Conservation (phyloP, 92 coral and sea anemone species). For the Zoanthus sociatus region DNA sequence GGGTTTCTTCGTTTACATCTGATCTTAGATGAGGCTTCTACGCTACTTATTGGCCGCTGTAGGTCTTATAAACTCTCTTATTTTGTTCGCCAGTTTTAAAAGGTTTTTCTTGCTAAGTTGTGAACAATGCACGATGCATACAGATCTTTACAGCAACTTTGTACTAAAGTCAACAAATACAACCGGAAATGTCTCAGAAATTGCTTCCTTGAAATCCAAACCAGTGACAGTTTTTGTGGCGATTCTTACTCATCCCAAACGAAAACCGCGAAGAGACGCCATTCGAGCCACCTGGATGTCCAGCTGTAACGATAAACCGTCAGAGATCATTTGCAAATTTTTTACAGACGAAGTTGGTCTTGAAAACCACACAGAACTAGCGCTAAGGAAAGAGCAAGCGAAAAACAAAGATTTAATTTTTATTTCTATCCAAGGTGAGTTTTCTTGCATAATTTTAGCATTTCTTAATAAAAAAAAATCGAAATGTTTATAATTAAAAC, state of each 20-base stretch:
- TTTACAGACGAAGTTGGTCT: slow-evolving; percentile 87
- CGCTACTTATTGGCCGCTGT: background rate
- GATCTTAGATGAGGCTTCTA: slow-evolving; percentile 5
- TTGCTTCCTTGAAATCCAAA: slow-evolving; percentile 11
- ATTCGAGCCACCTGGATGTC: slow-evolving; percentile 91
- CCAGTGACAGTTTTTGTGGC: slow-evolving; percentile 71
- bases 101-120: background rate
- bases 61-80: background rate
- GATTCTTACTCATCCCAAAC: slow-evolving; percentile 73
- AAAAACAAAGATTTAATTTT: slow-evolving; percentile 71
- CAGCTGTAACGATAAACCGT: slow-evolving; percentile 58
- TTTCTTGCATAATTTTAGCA: too few species aligned
- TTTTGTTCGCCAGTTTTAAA: background rate
- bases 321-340: slow-evolving; percentile 66
- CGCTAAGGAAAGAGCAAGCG: slow-evolving; percentile 59
- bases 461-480: too few species aligned
- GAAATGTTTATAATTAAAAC: too few species aligned
- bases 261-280: slow-evolving; percentile 79
- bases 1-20: background rate
- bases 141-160: background rate
- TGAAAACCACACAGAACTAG: slow-evolving; percentile 54
- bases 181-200: background rate
- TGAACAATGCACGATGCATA: background rate
- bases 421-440: slow-evolving; percentile 73
- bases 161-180: background rate